A percentile compares a stretch with the other conserved stretches of the same genome.
Evolutionary conservation across 2,888 invertebrate species (phyloP).

Genomic region (Disparrhopalites patrizii): DNA sequence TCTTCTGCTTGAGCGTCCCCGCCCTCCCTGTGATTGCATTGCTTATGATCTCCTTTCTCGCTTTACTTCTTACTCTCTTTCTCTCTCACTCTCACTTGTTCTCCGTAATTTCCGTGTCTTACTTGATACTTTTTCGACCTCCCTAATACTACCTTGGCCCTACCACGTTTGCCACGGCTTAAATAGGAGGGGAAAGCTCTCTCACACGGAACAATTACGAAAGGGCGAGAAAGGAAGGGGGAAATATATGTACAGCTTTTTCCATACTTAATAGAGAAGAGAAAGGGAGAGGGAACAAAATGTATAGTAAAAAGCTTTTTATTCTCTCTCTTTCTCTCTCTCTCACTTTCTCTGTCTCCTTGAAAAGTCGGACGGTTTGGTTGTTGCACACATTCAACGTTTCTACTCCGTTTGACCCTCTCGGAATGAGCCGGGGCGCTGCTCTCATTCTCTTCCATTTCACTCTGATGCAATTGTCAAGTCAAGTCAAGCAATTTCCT

Average conservation of each 20-base stretch:
- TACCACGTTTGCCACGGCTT: too few relatives aligned
- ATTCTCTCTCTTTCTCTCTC: background rate
- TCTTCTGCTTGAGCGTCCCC: constrained; percentile 1
- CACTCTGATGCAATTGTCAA: constrained; percentile 21
- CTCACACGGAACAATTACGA: too few relatives aligned
- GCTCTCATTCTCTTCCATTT: constrained; percentile 19
- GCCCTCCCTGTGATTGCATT: background rate
- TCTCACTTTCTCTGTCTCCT: constrained; percentile 1
- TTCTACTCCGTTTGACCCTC: constrained; percentile 45
- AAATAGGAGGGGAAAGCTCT: too few relatives aligned
- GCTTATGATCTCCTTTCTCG: background rate
- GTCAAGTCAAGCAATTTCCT: constrained; percentile 18
- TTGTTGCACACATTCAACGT: constrained; percentile 27
- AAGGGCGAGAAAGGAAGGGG: too few relatives aligned
- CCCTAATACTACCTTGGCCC: too few relatives aligned
- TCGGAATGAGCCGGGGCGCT: too few relatives aligned
- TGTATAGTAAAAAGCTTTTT: too few relatives aligned
- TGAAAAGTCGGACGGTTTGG: background rate
- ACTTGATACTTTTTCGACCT: too few relatives aligned
- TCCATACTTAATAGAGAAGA: too few relatives aligned
- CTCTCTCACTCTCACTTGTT: constrained; percentile 18
- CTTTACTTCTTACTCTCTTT: constrained; percentile 31
- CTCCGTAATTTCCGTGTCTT: too few relatives aligned
- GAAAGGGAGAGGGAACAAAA: too few relatives aligned
- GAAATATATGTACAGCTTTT: too few relatives aligned